A percentile compares a stretch with the other conserved stretches of the same genome.
Evolutionary conservation across 2,888 invertebrate species (phyloP).

Genomic region (Apotomis turbidana): DNA sequence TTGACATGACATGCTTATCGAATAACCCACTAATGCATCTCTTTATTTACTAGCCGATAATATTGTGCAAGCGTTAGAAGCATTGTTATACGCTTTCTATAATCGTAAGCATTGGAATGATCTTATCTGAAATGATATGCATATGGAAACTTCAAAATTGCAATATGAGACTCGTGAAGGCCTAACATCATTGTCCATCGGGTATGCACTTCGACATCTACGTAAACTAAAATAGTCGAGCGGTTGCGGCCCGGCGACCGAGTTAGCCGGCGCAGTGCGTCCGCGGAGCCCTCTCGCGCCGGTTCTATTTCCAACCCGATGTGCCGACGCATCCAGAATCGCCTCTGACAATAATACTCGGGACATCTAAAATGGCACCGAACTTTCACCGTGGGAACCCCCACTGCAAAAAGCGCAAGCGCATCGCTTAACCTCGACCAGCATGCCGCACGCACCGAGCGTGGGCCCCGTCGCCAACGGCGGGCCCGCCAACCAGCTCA

Average conservation of each 20-base stretch:
- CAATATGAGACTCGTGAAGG: conserved; percentile 64
- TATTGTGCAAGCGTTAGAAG: neutral
- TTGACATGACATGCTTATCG: conserved; percentile 52
- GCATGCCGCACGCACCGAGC: conserved; percentile 69
- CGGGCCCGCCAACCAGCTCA: conserved; percentile 58
- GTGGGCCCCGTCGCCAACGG: conserved; percentile 51
- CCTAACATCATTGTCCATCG: conserved; percentile 65
- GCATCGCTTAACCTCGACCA: conserved; percentile 54
- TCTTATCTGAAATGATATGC: conserved; percentile 3
- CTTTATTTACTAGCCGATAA: conserved; percentile 19
- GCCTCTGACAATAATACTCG: conserved; percentile 73
- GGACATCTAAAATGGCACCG: conserved; percentile 77
- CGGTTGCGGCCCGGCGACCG: conserved; percentile 79
- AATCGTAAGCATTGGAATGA: neutral
- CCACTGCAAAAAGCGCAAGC: conserved; percentile 72
- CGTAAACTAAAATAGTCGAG: conserved; percentile 82
- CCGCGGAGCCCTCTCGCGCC: conserved; percentile 79
- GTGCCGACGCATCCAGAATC: conserved; percentile 72
- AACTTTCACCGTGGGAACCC: conserved; percentile 75
- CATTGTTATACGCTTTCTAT: conserved; percentile 22
- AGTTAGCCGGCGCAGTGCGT: conserved; percentile 78
- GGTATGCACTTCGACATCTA: conserved; percentile 81
- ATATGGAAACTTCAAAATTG: conserved; percentile 12
- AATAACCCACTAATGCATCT: conserved; percentile 49
- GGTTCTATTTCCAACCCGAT: conserved; percentile 80